Base-by-base conservation (phyloP, 2,113 vertebrate species). In the Sebastes schlegelii region DNA sequence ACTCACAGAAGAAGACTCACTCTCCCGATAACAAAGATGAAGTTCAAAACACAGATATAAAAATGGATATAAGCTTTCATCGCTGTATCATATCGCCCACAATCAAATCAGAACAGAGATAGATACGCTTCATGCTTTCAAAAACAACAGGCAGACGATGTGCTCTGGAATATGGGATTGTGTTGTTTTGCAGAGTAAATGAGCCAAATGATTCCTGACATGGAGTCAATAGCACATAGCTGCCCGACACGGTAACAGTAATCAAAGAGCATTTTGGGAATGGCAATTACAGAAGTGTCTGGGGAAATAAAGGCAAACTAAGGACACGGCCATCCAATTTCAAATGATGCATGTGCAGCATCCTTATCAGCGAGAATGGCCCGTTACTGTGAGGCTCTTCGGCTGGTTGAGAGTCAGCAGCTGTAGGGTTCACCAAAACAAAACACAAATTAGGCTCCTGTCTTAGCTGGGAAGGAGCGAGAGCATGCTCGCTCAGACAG, bases 171-270 rank as follows among this genome's bases (percentile, higher is more conserved):
- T 80, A 86, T 61, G 80, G 45, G 61, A 86, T 74, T 67, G 71
- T 80, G 45, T 84, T 86, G 77, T 88, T 86, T 83, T 75, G 74
- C 79, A 76, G 51, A 80, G 70, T 82, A 81, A 88, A 89, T 70
- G 76, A 76, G 86, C 71, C 55, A 70, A 86, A 91, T 76, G 61
- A 88, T 87, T 89, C 84, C 74, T 89, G 87, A 90, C 90, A 86
- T 66, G 10, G 74, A 88, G 80, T 82, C 81, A 84, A 72, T 43
- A 78, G 84, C 75, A 84, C 63, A 86, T n/a, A 57, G 49, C 80
- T 63, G 60, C 45, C 74, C 70, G 57, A 52, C 67, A 58, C 57
- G 46, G 69, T 48, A 78, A 66, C 60, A 83, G 72, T 66, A 89
- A 87, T 91, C 80, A 86, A 84, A 87, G 34, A 86, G 82, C 66